Conservation (phyloP, 2,888 invertebrate species). For the Gastracanthus pulcherrimus region DNA sequence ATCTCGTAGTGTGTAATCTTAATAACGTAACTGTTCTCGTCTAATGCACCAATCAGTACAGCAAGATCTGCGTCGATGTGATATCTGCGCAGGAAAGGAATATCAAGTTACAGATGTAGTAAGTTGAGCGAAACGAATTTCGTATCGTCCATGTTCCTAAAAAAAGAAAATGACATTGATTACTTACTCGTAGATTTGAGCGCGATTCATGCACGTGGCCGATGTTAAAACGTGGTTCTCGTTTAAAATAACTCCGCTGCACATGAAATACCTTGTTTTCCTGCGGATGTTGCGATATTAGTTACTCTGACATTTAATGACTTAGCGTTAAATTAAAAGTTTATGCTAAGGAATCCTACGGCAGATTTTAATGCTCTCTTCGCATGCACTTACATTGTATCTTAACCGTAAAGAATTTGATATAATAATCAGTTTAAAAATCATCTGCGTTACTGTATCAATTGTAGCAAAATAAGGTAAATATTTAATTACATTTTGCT, state of each 20-base stretch:
- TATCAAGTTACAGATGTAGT: neutral
- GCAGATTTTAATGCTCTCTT: neutral
- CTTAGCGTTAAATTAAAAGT: neutral
- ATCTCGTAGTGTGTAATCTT: constrained; percentile 61
- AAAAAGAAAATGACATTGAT: neutral
- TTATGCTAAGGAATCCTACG: constrained; percentile 9
- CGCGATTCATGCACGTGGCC: constrained; percentile 64
- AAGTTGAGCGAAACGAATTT: neutral
- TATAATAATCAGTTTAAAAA: too few species aligned
- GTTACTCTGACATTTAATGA: neutral
- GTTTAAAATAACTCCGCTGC: constrained; percentile 64
- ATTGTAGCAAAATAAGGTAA: too few species aligned
- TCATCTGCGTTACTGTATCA: too few species aligned
- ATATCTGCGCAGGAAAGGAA: constrained; percentile 53
- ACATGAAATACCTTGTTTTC: constrained; percentile 64
- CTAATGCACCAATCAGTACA: constrained; percentile 60
- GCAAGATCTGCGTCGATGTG: constrained; percentile 60
- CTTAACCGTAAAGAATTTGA: neutral
- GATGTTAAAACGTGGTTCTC: constrained; percentile 62
- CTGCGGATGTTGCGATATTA: constrained; percentile 53
- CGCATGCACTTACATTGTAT: too few species aligned
- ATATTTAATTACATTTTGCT: too few species aligned
- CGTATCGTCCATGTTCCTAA: neutral
- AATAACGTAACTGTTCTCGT: constrained; percentile 59
- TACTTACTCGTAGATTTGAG: constrained; percentile 63